Base-by-base conservation (phyloP, 2,113 vertebrate genomes). In the Neodon shergylaensis region DNA sequence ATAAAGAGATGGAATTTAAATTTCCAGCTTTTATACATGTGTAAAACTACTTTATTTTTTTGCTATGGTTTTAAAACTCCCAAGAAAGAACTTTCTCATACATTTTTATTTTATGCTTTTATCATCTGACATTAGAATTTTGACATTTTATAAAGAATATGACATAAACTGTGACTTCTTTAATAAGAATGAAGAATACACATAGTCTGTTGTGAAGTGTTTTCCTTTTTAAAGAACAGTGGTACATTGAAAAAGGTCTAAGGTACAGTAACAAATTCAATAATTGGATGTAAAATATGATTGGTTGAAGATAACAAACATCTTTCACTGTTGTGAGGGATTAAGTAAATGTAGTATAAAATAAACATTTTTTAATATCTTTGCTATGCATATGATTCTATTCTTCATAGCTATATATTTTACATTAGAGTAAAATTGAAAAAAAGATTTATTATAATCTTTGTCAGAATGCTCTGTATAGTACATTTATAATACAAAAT, bases 401-500 rank as follows among this genome's bases (percentile, higher is more conserved):
- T 95, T 98, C 79, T 97, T 98, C 91, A 98, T 93, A 98, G 93
- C 98, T 98, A 97, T 98, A 97, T 98, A 98, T 98, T 97, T 98
- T 98, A 97, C 84, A 98, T 98, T 97, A 98, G 91, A 98, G 96
- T 94, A 96, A 97, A 98, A 98, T 97, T 98, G 96, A 98, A 98
- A 94, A 95, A 63, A 94, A 92, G 94, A 98, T 98, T 98, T 98
- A 98, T 98, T 97, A 98, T 97, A 96, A 96, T 97, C 86, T 94
- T 94, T 98, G 96, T 94, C 94, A 98, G 92, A 98, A 97, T 96
- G 93, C 97, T 98, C 98, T 98, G 96, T 97, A 96, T 91, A 98
- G 97, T 95, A 98, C 97, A 98, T 98, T 98, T 98, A 98, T 98
- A 98, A 98, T 98, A 97, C 90, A 98, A 97, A 97, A 98, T 98